Evolutionary conservation across 2,888 invertebrate species (phyloP), one percentile per base, ranked within the genome.

Genomic region (Podotricha telesiphe): DNA sequence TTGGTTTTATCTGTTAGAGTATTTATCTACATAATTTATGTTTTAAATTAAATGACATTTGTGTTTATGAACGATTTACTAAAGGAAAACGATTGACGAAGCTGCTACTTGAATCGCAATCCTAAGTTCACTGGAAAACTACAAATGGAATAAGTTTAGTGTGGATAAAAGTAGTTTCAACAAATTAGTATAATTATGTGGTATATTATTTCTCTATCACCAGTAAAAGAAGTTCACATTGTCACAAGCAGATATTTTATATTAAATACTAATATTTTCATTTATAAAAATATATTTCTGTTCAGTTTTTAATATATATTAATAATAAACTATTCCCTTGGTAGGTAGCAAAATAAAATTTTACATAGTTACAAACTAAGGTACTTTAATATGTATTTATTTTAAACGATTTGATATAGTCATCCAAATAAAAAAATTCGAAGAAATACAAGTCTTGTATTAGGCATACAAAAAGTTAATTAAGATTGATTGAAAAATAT

Each of bases 71-170:
- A n/a, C 6, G 17, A 10, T 34, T 37, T 34, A 34, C 34, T 55
- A 37, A 55, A 34, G 11, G 19, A 55, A 55, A 53, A 53, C 17
- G n/a, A n/a, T n/a, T 28, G 28, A 34, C 11, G 6, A 53, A 53
- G 28, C n/a, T 37, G 34, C 17, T 6, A 19, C 13, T 55, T 55
- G 1, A 55, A 55, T 37, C 17, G 5, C 13, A 53, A 53, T 53
- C 5, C 42, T 42, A n/a, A 53, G 1, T 34, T 53, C 11, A 53
- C 53, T 34, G 10, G 28, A 0, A 53, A 34, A 53, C 53, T 28
- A 53, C 53, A 53, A 53, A 53, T n/a, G 8, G 28, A 34, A 10
- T 53, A 10, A 34, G 53, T n/a, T 34, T 34, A 28, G 34, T 53
- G 4, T 53, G 53, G 17, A 3, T 34, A 1, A 53, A 6, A 0